These are phyloP conservation scores for Cyprinodon variegatus DNA, from an alignment of 2,113 vertebrate genomes.

Conservation along the genomic window DNA sequence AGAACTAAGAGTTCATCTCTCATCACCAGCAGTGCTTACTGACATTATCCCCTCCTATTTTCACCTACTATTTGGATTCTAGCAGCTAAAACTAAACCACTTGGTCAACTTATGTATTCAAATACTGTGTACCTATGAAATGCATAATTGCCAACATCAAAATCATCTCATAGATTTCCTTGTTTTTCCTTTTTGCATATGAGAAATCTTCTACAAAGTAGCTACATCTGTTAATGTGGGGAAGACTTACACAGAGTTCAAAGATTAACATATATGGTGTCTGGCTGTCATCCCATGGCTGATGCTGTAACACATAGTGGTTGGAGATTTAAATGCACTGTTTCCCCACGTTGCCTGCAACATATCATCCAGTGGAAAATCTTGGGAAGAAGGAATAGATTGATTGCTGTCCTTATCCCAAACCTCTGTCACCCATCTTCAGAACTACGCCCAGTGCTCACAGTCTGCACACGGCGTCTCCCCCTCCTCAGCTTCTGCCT, in stretches of 20 bases:
- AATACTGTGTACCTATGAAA: not conserved
- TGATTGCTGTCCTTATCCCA: slow-evolving; percentile 46
- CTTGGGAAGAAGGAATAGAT: slow-evolving; percentile 21
- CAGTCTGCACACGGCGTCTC: slow-evolving; percentile 12
- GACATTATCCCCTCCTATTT: not conserved
- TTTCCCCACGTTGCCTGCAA: slow-evolving; percentile 12
- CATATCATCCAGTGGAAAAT: not conserved
- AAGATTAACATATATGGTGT: not conserved
- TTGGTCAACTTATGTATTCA: not conserved
- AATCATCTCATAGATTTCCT: not conserved
- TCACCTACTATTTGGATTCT: not conserved
- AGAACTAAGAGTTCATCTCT: not conserved
- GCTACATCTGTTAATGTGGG: not conserved
- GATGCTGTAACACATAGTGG: not conserved
- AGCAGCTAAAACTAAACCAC: not conserved
- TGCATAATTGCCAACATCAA: not conserved
- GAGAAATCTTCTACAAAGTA: not conserved
- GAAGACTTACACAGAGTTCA: not conserved
- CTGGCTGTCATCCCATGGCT: not conserved
- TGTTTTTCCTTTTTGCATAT: not conserved
- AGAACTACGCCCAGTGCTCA: slow-evolving; percentile 3
- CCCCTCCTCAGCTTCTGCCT: slow-evolving; percentile 17
- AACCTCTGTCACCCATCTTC: slow-evolving; percentile 5
- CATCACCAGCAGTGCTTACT: not conserved
- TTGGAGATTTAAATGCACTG: slow-evolving; percentile 16